Conservation (phyloP, 2,797 vertebrate species). For the Neosalanx taihuensis region DNA sequence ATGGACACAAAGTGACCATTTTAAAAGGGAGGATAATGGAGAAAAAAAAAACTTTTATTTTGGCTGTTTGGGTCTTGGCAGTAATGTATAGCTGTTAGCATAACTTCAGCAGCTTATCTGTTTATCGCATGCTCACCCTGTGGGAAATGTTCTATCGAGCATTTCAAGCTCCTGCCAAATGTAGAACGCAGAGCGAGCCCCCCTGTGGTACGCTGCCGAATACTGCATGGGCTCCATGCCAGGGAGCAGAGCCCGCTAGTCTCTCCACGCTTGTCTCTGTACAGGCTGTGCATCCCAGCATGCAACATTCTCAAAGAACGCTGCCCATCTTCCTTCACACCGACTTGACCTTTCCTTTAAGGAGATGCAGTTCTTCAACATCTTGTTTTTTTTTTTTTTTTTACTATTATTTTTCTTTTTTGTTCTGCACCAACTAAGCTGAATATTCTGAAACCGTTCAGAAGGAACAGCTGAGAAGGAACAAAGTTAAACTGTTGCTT, state of each 20-base stretch:
- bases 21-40: too few relatives aligned
- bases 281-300: constrained; percentile 48
- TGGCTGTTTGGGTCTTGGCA: constrained; percentile 33
- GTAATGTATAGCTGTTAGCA: constrained; percentile 43
- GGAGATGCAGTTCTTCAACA: constrained; percentile 5
- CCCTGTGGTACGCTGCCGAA: constrained; percentile 54
- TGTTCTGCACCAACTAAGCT: background rate
- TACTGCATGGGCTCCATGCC: constrained; percentile 51
- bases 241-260: constrained; percentile 44
- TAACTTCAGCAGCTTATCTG: constrained; percentile 56
- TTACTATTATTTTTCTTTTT: background rate
- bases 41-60: constrained; percentile 32
- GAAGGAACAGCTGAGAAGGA: background rate
- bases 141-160: constrained; percentile 51
- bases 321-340: constrained; percentile 25
- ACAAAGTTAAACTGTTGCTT: background rate
- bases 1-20: constrained; percentile 40
- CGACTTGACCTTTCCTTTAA: constrained; percentile 18
- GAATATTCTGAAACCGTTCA: background rate
- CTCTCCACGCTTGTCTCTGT: constrained; percentile 39
- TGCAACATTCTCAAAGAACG: constrained; percentile 45
- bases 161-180: constrained; percentile 56
- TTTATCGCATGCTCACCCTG: constrained; percentile 57
- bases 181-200: constrained; percentile 51
- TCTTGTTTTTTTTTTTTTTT: background rate